Conservation (phyloP, 2,113 vertebrate species). For the Grus americana region DNA sequence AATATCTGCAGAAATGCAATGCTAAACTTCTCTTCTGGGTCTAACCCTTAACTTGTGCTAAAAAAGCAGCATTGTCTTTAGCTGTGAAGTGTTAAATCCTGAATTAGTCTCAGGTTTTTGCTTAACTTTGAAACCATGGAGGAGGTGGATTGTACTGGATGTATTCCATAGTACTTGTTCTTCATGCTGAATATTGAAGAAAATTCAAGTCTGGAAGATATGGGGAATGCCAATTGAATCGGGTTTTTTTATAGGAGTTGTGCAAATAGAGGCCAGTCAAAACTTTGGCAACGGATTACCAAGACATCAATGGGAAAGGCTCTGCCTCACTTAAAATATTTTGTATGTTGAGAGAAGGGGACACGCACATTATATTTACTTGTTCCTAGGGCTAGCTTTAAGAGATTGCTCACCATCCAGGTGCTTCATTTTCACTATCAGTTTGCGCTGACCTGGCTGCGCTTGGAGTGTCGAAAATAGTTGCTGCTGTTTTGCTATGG, state of each 20-base stretch:
- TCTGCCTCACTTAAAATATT: not conserved
- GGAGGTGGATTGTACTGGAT: not conserved
- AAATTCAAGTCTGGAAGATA: not conserved
- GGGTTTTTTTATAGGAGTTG: not conserved
- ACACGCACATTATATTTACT: not conserved
- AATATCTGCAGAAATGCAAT: not conserved
- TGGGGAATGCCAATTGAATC: not conserved
- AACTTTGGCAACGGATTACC: not conserved
- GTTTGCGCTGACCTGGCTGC: not conserved
- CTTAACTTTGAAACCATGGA: not conserved
- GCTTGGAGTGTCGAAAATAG: not conserved
- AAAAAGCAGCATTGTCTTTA: not conserved
- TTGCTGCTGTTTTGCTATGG: not conserved
- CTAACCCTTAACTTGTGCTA: not conserved
- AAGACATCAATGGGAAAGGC: not conserved
- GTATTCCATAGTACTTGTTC: not conserved
- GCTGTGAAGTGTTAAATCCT: not conserved
- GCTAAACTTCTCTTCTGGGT: not conserved
- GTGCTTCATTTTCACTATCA: not conserved
- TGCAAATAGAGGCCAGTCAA: not conserved
- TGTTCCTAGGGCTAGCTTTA: not conserved
- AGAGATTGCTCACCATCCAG: not conserved
- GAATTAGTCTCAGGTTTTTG: not conserved
- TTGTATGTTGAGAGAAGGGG: not conserved
- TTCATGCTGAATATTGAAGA: not conserved